Percentiles rank a stretch among this genome's conserved stretches.
phyloP scores from a whole-genome alignment of 2,888 invertebrate species.

The Xanthostigma xanthostigma region DNA sequence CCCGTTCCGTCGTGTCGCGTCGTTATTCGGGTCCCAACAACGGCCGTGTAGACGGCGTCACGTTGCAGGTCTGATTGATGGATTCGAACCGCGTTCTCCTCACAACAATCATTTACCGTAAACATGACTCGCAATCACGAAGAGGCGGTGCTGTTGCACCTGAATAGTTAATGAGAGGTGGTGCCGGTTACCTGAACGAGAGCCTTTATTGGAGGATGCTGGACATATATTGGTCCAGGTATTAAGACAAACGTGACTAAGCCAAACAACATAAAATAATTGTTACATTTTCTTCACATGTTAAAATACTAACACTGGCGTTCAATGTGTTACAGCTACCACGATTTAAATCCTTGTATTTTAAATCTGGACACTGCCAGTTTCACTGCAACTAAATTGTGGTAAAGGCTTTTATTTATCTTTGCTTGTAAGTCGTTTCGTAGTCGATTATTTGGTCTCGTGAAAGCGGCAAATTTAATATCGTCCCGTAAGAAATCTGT shows the following conservation, averaged over 20 bases:
- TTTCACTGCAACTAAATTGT: slow-evolving; percentile 16
- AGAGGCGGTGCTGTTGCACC: slow-evolving; percentile 25
- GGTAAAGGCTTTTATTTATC: slow-evolving; percentile 18
- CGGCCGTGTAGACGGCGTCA: neutral
- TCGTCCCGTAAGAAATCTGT: neutral
- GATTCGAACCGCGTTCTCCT: slow-evolving; percentile 16
- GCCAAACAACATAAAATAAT: slow-evolving; percentile 8
- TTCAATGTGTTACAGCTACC: slow-evolving; percentile 16
- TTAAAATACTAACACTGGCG: slow-evolving; percentile 5
- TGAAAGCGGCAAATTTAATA: slow-evolving; percentile 7
- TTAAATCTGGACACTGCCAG: slow-evolving; percentile 4
- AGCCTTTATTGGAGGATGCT: slow-evolving; percentile 14
- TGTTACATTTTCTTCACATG: slow-evolving; percentile 10
- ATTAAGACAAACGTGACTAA: slow-evolving; percentile 14
- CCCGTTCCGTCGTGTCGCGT: too few species aligned
- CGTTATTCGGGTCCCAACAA: too few species aligned
- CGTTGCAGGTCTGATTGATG: slow-evolving; percentile 9
- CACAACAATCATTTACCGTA: slow-evolving; percentile 24
- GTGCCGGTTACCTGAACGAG: slow-evolving; percentile 13
- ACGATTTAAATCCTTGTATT: slow-evolving; percentile 19
- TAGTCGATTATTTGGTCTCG: slow-evolving; percentile 9
- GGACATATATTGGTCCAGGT: slow-evolving; percentile 24
- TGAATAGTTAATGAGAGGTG: slow-evolving; percentile 27
- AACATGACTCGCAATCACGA: slow-evolving; percentile 30
- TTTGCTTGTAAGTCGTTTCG: slow-evolving; percentile 18